Evolutionary conservation across 2,888 invertebrate genomes (phyloP).

Genomic region (Epirrhoe alternata): DNA sequence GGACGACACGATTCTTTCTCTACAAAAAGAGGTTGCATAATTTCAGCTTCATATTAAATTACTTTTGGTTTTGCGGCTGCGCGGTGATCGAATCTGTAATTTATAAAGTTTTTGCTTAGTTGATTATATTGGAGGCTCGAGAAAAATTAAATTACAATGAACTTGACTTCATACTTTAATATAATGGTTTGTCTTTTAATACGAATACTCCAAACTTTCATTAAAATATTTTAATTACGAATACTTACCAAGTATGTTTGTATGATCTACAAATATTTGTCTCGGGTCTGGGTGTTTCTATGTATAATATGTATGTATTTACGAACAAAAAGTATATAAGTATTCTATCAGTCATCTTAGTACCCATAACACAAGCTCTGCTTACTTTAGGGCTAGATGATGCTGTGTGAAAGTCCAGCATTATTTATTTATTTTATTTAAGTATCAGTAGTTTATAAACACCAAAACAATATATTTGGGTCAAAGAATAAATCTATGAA

Average conservation of each 20-base stretch:
- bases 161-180: neutral
- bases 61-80: constrained; percentile 36
- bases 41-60: constrained; percentile 44
- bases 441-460: no score
- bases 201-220: neutral
- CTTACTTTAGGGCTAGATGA: no score
- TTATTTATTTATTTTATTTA: no score
- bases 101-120: constrained; percentile 15
- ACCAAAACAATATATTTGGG: constrained; percentile 4
- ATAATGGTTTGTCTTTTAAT: no score
- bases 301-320: no score
- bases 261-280: no score
- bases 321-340: no score
- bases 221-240: neutral
- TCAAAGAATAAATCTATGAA: constrained; percentile 32
- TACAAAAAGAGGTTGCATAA: constrained; percentile 65
- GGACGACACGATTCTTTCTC: constrained; percentile 66
- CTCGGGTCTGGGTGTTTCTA: no score
- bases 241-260: no score
- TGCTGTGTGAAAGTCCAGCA: no score
- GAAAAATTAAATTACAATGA: neutral
- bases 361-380: no score
- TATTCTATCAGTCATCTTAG: no score
- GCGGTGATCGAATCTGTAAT: constrained; percentile 21
- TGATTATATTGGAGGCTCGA: neutral